Evolutionary conservation across 2,888 invertebrate species (phyloP).

Genomic region (Andrena fulva): DNA sequence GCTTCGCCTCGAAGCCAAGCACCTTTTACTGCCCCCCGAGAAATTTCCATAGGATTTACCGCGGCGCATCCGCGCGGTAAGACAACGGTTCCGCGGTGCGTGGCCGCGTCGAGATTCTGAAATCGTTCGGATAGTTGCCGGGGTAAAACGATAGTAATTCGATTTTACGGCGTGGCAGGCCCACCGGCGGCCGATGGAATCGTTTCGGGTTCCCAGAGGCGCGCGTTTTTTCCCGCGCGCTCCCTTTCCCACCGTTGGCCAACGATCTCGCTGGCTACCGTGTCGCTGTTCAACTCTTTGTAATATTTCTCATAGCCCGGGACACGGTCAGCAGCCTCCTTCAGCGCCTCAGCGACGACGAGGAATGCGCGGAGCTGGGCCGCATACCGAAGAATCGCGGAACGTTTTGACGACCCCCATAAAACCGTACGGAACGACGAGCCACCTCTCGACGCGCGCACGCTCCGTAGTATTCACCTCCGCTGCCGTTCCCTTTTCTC

Average conservation of each 20-base stretch:
- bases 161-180: slow-evolving; percentile 60
- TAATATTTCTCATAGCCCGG: slow-evolving; percentile 74
- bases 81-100: slow-evolving; percentile 12
- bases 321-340: slow-evolving; percentile 55
- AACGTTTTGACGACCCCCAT: slow-evolving; percentile 82
- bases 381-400: slow-evolving; percentile 80
- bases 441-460: slow-evolving; percentile 64
- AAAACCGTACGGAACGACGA: slow-evolving; percentile 79
- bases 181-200: slow-evolving; percentile 62
- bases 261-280: slow-evolving; percentile 65
- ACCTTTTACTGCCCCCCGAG: slow-evolving; percentile 32
- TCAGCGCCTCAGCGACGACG: slow-evolving; percentile 64
- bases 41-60: slow-evolving; percentile 53
- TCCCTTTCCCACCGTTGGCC: slow-evolving; percentile 72
- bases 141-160: slow-evolving; percentile 50
- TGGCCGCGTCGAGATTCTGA: slow-evolving; percentile 25
- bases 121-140: slow-evolving; percentile 56
- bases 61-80: not conserved
- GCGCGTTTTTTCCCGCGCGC: slow-evolving; percentile 59
- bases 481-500: not conserved
- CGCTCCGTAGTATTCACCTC: slow-evolving; percentile 27
- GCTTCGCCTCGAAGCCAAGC: not conserved
- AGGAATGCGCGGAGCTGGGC: slow-evolving; percentile 75
- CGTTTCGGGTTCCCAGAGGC: slow-evolving; percentile 63
- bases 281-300: slow-evolving; percentile 73